A percentile compares a stretch with the other conserved stretches of the same genome.
These are phyloP conservation scores for Pandemis heparana DNA, from an alignment of 2,888 invertebrate species.

Conservation along the genomic window DNA sequence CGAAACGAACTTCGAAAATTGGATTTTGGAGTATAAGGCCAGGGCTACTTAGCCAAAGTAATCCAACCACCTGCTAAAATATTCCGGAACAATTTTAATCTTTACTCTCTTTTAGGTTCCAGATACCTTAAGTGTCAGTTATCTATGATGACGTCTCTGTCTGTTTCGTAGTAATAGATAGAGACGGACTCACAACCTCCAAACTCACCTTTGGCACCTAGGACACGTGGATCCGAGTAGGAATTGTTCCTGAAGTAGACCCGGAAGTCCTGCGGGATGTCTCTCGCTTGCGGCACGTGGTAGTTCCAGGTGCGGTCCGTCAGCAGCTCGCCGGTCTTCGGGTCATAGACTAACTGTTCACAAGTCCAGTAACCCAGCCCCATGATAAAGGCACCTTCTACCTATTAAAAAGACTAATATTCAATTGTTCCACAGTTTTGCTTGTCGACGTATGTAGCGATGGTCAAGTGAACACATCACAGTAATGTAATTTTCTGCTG, in stretches of 20 bases:
- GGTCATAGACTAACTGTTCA: slow-evolving; percentile 86
- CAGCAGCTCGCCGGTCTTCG: slow-evolving; percentile 84
- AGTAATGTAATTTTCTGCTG: not conserved
- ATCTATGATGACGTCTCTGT: too few species aligned
- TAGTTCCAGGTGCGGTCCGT: slow-evolving; percentile 90
- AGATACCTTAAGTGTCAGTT: too few species aligned
- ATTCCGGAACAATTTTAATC: too few species aligned
- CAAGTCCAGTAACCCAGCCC: slow-evolving; percentile 88
- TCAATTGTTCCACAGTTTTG: not conserved
- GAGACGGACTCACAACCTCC: too few species aligned
- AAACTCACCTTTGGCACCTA: slow-evolving; percentile 83
- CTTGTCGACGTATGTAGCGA: not conserved
- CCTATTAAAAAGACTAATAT: slow-evolving; percentile 50
- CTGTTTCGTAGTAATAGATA: too few species aligned
- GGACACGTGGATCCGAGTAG: slow-evolving; percentile 80
- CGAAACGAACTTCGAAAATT: too few species aligned
- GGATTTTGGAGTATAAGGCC: too few species aligned
- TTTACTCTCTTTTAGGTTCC: too few species aligned
- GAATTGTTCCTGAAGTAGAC: slow-evolving; percentile 84
- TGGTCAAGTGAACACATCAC: not conserved
- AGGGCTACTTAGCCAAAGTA: too few species aligned
- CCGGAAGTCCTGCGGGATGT: slow-evolving; percentile 87
- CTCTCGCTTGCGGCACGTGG: slow-evolving; percentile 87
- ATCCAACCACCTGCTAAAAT: too few species aligned
- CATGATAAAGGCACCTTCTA: slow-evolving; percentile 89